phyloP scores from a whole-genome alignment of 2,113 vertebrate species.

The Morone saxatilis region DNA sequence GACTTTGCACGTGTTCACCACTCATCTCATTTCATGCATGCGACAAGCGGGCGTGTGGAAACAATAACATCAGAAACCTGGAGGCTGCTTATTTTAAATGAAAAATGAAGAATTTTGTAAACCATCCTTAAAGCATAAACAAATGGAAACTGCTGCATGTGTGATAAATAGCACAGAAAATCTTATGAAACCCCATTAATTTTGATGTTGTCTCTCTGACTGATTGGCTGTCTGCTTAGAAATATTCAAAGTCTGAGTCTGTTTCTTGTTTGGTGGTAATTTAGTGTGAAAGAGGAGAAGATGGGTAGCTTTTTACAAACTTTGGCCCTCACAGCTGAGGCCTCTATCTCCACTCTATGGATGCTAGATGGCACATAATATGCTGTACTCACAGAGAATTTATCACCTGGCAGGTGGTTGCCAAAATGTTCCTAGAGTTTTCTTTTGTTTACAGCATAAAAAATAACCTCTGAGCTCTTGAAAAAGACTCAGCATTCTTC shows the following conservation, averaged over 20 bases:
- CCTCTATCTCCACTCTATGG: slow-evolving; percentile 29
- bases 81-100: neutral
- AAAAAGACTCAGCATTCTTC: slow-evolving; percentile 9
- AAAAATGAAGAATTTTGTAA: slow-evolving; percentile 25
- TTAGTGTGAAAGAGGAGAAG: slow-evolving; percentile 22
- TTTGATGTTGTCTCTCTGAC: slow-evolving; percentile 19
- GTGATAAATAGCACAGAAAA: neutral
- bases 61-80: neutral
- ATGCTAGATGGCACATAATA: slow-evolving; percentile 47
- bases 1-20: neutral
- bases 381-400: slow-evolving; percentile 38
- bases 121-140: slow-evolving; percentile 27
- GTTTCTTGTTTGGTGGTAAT: slow-evolving; percentile 19
- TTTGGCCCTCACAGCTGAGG: slow-evolving; percentile 14
- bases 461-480: slow-evolving; percentile 11
- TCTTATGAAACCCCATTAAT: slow-evolving; percentile 19
- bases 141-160: neutral
- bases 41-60: neutral
- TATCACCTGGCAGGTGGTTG: slow-evolving; percentile 41
- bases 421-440: slow-evolving; percentile 14
- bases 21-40: slow-evolving; percentile 23
- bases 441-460: slow-evolving; percentile 10
- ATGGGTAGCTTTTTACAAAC: slow-evolving; percentile 36
- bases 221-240: neutral
- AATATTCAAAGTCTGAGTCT: neutral